Evolutionary conservation across 35 echinoderm and acorn worm genomes (phyloP), one percentile per base, ranked within the genome.

Genomic region (Stichopus chloronotus): DNA sequence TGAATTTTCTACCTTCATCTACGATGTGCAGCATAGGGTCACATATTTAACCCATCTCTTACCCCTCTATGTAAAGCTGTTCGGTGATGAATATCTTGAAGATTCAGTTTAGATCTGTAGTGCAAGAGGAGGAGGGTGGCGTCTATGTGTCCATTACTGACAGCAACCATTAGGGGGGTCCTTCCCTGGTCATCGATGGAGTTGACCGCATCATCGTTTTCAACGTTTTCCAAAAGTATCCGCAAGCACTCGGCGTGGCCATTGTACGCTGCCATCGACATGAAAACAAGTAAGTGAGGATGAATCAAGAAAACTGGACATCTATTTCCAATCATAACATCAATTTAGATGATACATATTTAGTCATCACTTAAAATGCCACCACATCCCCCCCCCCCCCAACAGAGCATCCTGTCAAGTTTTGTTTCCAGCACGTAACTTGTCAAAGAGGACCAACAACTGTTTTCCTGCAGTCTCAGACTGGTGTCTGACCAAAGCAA

Each of bases 91-190:
- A 99, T 94, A 84, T 99, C 97, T 56, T 93, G 88, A 43, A 93
- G 92, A 76, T 92, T 95, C 2, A 96, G 60, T 83, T 91, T 96
- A 63, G 97, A 91, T 56, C 95, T 89, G 87, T 96, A 95, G 22
- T 93, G 89, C 54, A 99, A 84, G 6, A 99, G 94, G 17, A 99
- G 87, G n/a, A 99, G 83, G 16, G 95, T 96, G 11, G 95, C 94
- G 92, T 99, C 97, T 19, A 96, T 99, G 57, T 99, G 97, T 52
- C 97, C 95, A 68, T 99, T 99, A 43, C 95, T 96, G 87, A 99
- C 97, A 21, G 97, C 95, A 17, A 99, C 94, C 97, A 99, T 99
- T 13, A 99, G 92, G 5, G 97, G 97, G 7, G 95, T 96, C 17
- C 97, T 87, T 52, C 89, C 92, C 81, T 99, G 97, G 7, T 98